phyloP scores from a whole-genome alignment of 2,888 invertebrate species.

The Himalopsyche tibetana region DNA sequence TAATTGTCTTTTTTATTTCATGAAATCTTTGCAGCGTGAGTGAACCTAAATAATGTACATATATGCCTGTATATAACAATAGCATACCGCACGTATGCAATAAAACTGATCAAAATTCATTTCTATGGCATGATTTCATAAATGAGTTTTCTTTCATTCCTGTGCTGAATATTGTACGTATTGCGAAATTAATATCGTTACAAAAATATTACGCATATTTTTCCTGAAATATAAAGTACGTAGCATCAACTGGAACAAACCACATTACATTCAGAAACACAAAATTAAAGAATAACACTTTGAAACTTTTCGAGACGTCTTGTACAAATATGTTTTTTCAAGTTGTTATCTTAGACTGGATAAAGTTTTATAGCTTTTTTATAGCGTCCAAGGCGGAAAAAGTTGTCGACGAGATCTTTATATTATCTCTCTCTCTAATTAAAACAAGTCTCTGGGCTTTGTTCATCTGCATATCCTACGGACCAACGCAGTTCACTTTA shows the following conservation, averaged over 20 bases:
- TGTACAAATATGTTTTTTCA: slow-evolving; percentile 34
- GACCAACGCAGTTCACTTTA: not conserved
- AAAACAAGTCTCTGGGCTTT: slow-evolving; percentile 15
- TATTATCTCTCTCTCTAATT: slow-evolving; percentile 21
- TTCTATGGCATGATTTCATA: too few species aligned
- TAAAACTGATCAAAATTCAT: too few species aligned
- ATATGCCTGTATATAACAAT: too few species aligned
- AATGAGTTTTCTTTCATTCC: not conserved
- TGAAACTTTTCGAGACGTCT: slow-evolving; percentile 13
- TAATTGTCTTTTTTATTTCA: too few species aligned
- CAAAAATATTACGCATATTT: not conserved
- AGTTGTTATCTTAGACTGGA: slow-evolving; percentile 34
- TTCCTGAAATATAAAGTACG: not conserved
- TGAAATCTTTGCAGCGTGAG: too few species aligned
- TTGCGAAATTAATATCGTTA: slow-evolving; percentile 12
- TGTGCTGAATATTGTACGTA: not conserved
- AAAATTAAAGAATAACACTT: slow-evolving; percentile 30
- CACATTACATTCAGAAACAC: slow-evolving; percentile 7
- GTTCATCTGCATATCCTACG: slow-evolving; percentile 1
- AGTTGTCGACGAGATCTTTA: slow-evolving; percentile 19
- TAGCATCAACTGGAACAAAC: not conserved
- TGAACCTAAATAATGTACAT: too few species aligned
- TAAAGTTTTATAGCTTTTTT: slow-evolving; percentile 34
- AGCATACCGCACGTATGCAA: too few species aligned
- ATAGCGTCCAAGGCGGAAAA: slow-evolving; percentile 24